Evolutionary conservation across 2,797 vertebrate species (phyloP).

Genomic region (Emydoidea blandingii): DNA sequence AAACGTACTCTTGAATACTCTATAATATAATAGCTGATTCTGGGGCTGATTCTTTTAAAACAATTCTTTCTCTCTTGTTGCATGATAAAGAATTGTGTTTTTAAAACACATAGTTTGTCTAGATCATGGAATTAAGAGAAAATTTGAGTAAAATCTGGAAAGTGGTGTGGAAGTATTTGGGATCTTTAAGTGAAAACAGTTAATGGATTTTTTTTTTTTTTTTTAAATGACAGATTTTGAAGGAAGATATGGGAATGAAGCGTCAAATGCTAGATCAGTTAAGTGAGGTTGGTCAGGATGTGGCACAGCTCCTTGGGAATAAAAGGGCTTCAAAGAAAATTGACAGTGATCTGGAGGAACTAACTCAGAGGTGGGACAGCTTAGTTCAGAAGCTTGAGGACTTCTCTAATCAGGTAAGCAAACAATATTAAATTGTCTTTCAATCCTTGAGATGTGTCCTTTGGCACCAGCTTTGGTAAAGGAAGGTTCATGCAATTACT

Average conservation of each 20-base stretch:
- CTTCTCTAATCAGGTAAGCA: constrained; percentile 92
- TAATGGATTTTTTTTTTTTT: background rate
- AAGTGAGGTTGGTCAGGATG: constrained; percentile 92
- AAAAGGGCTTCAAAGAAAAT: constrained; percentile 84
- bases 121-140: background rate
- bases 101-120: background rate
- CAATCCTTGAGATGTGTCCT: background rate
- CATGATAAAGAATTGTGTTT: background rate
- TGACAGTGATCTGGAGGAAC: constrained; percentile 87
- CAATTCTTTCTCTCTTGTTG: background rate
- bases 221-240: constrained; percentile 83
- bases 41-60: background rate
- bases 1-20: background rate
- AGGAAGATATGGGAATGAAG: constrained; percentile 97
- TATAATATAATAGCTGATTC: background rate
- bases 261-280: constrained; percentile 90
- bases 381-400: constrained; percentile 97
- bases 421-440: background rate
- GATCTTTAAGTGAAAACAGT: background rate
- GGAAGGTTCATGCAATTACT: fast-evolving
- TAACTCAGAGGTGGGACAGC: constrained; percentile 96
- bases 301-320: constrained; percentile 86
- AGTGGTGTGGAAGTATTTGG: background rate
- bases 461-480: background rate
- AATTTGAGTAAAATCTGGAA: background rate